A percentile compares a stretch with the other conserved stretches of the same genome.
phyloP scores from a whole-genome alignment of 1,140 invertebrate genomes.

The Meloidogyne hapla region DNA sequence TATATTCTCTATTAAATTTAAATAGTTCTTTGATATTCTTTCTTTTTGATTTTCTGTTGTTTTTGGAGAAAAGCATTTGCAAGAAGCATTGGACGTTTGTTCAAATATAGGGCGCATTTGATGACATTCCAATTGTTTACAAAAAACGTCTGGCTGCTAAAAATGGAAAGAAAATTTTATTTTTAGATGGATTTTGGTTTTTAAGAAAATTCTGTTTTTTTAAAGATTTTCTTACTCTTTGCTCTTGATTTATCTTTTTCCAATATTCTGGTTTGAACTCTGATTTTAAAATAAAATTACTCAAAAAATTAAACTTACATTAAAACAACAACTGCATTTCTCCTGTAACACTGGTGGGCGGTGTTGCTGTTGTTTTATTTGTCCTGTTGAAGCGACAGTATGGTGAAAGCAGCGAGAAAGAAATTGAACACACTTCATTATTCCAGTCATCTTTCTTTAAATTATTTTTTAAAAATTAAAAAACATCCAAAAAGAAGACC shows the following conservation, averaged over 20 bases:
- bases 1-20: neutral
- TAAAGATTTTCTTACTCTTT: neutral
- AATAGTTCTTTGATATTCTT: neutral
- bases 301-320: neutral
- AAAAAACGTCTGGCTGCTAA: constrained; percentile 48
- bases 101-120: constrained; percentile 48
- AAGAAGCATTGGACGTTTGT: constrained; percentile 41
- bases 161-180: constrained; percentile 51
- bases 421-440: constrained; percentile 39
- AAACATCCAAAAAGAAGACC: constrained; percentile 21
- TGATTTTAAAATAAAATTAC: neutral
- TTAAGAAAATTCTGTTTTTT: constrained; percentile 27
- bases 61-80: constrained; percentile 30
- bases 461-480: constrained; percentile 20
- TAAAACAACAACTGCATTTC: constrained; percentile 9
- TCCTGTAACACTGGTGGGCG: neutral
- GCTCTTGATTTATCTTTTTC: constrained; percentile 25
- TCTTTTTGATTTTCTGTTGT: constrained; percentile 1
- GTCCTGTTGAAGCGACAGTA: neutral
- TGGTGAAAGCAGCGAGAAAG: constrained; percentile 42
- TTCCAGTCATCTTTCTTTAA: constrained; percentile 25
- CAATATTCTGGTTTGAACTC: too few species aligned
- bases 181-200: too few species aligned
- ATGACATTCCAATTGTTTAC: constrained; percentile 45
- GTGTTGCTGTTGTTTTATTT: neutral